Evolutionary conservation across 2,797 vertebrate genomes (phyloP).

Genomic region (Neopelma chrysocephalum): DNA sequence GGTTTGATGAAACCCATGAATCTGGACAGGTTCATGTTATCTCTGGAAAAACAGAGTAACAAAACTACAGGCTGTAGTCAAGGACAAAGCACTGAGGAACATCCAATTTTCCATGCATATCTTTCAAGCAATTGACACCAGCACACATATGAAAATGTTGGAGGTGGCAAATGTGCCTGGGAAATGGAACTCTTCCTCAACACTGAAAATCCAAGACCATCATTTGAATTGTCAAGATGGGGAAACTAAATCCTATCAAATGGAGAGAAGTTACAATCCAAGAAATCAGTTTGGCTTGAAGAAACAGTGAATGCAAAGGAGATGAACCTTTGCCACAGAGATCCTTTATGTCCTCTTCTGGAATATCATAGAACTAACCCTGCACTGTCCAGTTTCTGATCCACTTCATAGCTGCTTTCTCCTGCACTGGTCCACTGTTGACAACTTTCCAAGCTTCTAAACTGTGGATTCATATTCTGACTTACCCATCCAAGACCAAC

Average conservation of each 20-base stretch:
- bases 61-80: not conserved
- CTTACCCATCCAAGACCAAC: rapidly evolving
- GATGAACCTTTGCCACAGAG: not conserved
- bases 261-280: not conserved
- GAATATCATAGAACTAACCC: not conserved
- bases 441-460: not conserved
- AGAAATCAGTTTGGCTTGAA: not conserved
- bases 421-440: rapidly evolving
- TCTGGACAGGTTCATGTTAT: not conserved
- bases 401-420: not conserved
- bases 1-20: not conserved
- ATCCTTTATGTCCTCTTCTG: too few relatives aligned
- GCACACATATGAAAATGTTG: not conserved
- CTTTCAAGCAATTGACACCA: not conserved
- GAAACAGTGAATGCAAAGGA: not conserved
- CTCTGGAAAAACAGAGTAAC: not conserved
- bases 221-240: not conserved
- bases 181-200: not conserved
- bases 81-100: not conserved
- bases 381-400: not conserved
- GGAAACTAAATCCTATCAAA: not conserved
- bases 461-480: not conserved
- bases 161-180: not conserved
- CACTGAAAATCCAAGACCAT: not conserved
- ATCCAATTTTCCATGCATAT: not conserved